A percentile compares a stretch with the other conserved stretches of the same genome.
Conservation (phyloP, 2,888 invertebrate genomes). For the Hyppa rectilinea region DNA sequence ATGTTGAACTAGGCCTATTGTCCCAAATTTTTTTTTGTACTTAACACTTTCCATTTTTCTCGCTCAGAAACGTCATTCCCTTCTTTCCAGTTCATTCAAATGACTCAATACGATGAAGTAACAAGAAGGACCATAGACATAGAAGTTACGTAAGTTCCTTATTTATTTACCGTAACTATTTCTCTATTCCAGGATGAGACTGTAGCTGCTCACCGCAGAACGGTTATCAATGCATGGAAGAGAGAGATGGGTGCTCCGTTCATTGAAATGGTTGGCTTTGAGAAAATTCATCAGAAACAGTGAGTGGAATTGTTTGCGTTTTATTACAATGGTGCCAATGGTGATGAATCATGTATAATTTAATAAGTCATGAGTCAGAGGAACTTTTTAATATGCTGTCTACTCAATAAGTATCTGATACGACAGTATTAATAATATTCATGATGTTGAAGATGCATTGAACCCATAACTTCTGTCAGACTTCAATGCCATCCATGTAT, state of each 20-base stretch:
- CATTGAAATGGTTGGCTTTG: slow-evolving; percentile 97
- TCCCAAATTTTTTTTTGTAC: background rate
- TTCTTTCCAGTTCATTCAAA: slow-evolving; percentile 55
- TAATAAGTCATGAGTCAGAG: background rate
- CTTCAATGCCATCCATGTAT: background rate
- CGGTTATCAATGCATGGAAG: slow-evolving; percentile 91
- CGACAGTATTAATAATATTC: background rate
- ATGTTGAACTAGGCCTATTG: no score
- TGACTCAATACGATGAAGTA: slow-evolving; percentile 44
- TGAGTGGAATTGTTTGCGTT: slow-evolving; percentile 65
- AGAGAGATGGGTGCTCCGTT: slow-evolving; percentile 95
- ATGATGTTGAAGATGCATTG: background rate
- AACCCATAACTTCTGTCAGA: background rate
- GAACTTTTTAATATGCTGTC: background rate
- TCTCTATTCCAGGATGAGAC: slow-evolving; percentile 85
- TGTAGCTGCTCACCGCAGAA: slow-evolving; percentile 91
- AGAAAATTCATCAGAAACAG: slow-evolving; percentile 93
- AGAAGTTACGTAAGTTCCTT: slow-evolving; percentile 44
- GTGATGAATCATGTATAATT: slow-evolving; percentile 9
- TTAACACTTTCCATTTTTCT: background rate
- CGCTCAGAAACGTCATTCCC: slow-evolving; percentile 8
- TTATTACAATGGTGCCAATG: background rate
- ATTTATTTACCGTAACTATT: slow-evolving; percentile 12
- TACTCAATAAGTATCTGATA: no score
- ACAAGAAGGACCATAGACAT: slow-evolving; percentile 51